These are phyloP conservation scores for Psix sp. DNA, from an alignment of 1,140 invertebrate genomes.

Conservation along the genomic window DNA sequence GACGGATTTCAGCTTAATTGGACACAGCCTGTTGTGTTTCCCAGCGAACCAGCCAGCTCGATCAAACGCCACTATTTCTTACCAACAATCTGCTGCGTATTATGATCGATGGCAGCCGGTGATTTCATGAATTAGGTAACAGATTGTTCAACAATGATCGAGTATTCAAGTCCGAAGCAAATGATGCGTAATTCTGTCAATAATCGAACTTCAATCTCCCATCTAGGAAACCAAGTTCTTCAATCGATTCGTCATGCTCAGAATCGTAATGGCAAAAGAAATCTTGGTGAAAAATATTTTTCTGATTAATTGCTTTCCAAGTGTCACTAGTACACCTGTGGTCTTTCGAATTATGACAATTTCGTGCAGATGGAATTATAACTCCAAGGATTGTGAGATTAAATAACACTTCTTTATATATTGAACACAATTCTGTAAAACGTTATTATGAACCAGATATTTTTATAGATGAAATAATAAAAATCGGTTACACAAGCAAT, in stretches of 20 bases:
- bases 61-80: conserved; percentile 54
- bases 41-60: conserved; percentile 35
- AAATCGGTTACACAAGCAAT: no score
- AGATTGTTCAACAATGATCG: conserved; percentile 48
- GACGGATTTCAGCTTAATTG: conserved; percentile 55
- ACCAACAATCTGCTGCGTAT: conserved; percentile 47
- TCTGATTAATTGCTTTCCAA: conserved; percentile 32
- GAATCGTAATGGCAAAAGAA: conserved; percentile 10
- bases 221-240: conserved; percentile 28
- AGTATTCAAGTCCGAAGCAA: conserved; percentile 24
- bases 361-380: no score
- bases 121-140: conserved; percentile 58
- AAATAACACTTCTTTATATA: no score
- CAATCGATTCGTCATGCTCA: conserved; percentile 21
- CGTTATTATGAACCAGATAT: no score
- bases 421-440: no score
- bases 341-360: no score
- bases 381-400: no score
- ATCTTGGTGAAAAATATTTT: neutral
- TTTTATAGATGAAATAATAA: no score
- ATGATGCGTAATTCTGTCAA: conserved; percentile 47
- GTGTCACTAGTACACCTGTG: no score
- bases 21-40: conserved; percentile 53
- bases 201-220: conserved; percentile 43
- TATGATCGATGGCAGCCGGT: conserved; percentile 44